Evolutionary conservation across 2,797 vertebrate species (phyloP), one percentile per base, ranked within the genome.

Genomic region (Spondyliosoma cantharus): DNA sequence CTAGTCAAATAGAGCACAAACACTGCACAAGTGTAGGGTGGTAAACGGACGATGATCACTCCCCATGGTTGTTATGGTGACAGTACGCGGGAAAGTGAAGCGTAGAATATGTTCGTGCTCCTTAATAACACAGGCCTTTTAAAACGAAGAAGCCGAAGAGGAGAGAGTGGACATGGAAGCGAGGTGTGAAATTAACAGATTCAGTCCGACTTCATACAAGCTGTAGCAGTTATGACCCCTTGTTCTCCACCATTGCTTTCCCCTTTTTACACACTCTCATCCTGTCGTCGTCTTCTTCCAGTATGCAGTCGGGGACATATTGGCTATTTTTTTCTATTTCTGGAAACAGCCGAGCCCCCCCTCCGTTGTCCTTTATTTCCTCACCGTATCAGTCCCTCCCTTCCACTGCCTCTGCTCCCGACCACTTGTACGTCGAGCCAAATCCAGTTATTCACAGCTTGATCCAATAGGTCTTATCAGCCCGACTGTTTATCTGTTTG

Each of bases 151-250:
- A 65, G 63, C 72, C 11, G 37, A 45, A 61, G 68, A 77, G 60
- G 42, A 74, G 61, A 63, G 32, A 74, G 73, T 84, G 67, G 58
- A 81, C 75, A 68, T 69, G 80, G 83, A 86, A 84, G 84, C 19
- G 53, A 90, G 82, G 86, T 90, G 90, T 92, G 89, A 92, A 91
- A 90, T 90, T 57, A 89, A 82, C 75, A 85, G 69, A 89, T 85
- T 88, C 61, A 59, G 68, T 61, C 58, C 69, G 84, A 83, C 83
- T 85, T 78, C 54, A 68, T 83, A 86, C 71, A 73, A 76, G 80
- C 78, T 80, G 74, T 46, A 83, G 62, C 69, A 67, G 71, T 70
- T 68, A 67, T 74, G 73, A 83, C 79, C 79, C 64, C 74, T 71
- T 83, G 76, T 90, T 91, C 84, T 87, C 70, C 67, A 53, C 69